Evolutionary conservation across 2,888 invertebrate genomes (phyloP).

Genomic region (Cyclophora punctaria): DNA sequence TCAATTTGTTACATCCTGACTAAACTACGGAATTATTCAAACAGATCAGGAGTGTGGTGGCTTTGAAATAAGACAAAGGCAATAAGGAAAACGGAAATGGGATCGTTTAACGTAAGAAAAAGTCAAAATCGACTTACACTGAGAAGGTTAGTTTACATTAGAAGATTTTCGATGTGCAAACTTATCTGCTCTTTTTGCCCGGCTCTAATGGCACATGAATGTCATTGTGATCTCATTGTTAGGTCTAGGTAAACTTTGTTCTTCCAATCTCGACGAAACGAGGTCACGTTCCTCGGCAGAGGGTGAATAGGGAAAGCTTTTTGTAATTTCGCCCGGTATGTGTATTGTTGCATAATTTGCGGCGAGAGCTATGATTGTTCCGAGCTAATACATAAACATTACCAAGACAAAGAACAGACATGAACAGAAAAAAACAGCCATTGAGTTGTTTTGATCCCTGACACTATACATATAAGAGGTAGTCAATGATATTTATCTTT

Average conservation of each 20-base stretch:
- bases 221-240: constrained; percentile 39
- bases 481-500: constrained; percentile 2
- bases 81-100: constrained; percentile 27
- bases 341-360: no score
- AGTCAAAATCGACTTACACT: constrained; percentile 4
- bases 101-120: constrained; percentile 14
- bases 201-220: background rate
- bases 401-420: no score
- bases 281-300: constrained; percentile 41
- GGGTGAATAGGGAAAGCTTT: constrained; percentile 49
- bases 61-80: constrained; percentile 11
- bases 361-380: no score
- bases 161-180: background rate
- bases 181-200: background rate
- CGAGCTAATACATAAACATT: no score
- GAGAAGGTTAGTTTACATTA: no score
- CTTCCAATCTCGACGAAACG: constrained; percentile 43
- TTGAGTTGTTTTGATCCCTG: background rate
- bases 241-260: constrained; percentile 40
- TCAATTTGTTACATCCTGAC: no score
- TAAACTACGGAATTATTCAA: no score
- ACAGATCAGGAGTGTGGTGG: background rate
- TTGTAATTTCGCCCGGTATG: constrained; percentile 38
- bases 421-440: no score
- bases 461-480: background rate